Conservation (phyloP, 2,113 vertebrate genomes). For the Mustelus asterias region DNA sequence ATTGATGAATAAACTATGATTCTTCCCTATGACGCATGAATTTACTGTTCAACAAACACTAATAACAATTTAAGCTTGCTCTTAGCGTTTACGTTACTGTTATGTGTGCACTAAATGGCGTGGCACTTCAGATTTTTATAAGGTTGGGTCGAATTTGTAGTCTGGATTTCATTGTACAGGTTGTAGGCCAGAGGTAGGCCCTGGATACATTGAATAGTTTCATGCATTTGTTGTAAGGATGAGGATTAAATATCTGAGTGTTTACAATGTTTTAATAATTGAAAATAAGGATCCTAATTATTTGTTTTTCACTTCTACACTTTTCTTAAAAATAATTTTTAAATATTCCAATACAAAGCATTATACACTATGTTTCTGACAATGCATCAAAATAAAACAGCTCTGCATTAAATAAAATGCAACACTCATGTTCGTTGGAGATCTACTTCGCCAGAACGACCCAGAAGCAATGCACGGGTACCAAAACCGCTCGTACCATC, state of each 20-base stretch:
- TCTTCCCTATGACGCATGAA: not conserved
- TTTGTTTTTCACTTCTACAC: conserved; percentile 24
- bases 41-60: not conserved
- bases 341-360: conserved; percentile 25
- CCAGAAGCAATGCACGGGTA: not conserved
- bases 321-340: conserved; percentile 14
- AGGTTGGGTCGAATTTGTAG: not conserved
- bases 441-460: not conserved
- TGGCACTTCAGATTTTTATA: not conserved
- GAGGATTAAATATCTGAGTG: conserved; percentile 16
- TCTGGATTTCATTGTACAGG: not conserved
- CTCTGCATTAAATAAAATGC: conserved; percentile 36
- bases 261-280: conserved; percentile 3
- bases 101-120: not conserved
- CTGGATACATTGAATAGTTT: not conserved
- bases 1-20: not conserved
- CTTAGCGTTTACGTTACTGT: not conserved
- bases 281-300: conserved; percentile 25
- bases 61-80: not conserved
- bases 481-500: not conserved
- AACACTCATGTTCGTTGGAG: conserved; percentile 17
- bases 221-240: not conserved
- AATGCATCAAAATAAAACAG: conserved; percentile 32
- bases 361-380: conserved; percentile 1
- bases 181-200: too few relatives aligned